These are phyloP conservation scores for Bambusicola thoracicus DNA, from an alignment of 2,113 vertebrate species.

Conservation along the genomic window DNA sequence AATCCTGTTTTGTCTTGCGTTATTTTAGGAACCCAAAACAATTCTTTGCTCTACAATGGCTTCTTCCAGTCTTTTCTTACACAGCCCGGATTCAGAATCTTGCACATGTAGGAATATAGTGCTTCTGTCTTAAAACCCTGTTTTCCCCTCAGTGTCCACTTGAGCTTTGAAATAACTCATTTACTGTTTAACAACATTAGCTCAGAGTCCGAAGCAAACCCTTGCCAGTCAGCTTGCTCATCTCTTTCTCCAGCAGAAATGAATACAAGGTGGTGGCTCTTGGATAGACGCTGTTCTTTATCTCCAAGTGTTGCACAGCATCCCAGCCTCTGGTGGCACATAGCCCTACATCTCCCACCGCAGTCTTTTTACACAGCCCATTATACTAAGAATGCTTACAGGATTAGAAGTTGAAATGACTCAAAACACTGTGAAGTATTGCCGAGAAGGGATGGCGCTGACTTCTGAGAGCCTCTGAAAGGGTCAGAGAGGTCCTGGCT, in stretches of 20 bases:
- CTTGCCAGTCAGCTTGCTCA: neutral
- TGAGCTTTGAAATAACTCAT: neutral
- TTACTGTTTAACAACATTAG: neutral
- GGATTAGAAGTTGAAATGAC: neutral
- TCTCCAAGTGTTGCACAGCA: neutral
- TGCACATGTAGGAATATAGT: neutral
- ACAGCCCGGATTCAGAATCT: neutral
- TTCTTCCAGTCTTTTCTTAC: neutral
- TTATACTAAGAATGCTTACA: neutral
- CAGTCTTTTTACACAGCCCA: neutral
- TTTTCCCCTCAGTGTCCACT: rapidly evolving
- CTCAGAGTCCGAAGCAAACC: neutral
- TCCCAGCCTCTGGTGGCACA: neutral
- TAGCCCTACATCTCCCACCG: neutral
- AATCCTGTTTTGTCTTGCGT: neutral
- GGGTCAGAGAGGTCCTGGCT: neutral
- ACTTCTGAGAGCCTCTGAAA: conserved; percentile 1
- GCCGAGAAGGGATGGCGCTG: neutral
- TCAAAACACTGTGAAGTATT: rapidly evolving
- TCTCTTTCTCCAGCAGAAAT: neutral
- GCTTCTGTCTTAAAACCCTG: neutral
- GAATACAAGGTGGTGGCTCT: rapidly evolving
- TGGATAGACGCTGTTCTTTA: neutral
- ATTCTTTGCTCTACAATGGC: neutral
- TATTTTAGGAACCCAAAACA: neutral